Evolutionary conservation across 2,797 vertebrate species (phyloP).

Genomic region (Pseudopleuronectes americanus): DNA sequence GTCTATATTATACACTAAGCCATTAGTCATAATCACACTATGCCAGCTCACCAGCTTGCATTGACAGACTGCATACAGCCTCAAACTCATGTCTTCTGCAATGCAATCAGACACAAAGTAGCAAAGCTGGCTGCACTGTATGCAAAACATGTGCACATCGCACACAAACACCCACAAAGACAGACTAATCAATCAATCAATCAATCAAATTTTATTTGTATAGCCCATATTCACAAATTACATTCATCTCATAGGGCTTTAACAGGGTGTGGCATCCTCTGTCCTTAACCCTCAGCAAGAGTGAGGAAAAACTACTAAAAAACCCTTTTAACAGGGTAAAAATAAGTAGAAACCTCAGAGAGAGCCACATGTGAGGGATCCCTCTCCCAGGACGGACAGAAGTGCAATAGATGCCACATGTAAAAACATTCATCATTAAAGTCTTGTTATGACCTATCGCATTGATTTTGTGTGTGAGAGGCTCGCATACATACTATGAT

Average conservation of each 20-base stretch:
- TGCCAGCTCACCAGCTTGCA: slow-evolving; percentile 69
- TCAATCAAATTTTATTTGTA: too few relatives aligned
- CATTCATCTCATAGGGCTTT: too few relatives aligned
- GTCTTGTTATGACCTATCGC: not conserved
- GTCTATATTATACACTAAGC: slow-evolving; percentile 55
- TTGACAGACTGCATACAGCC: slow-evolving; percentile 60
- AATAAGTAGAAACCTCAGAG: too few relatives aligned
- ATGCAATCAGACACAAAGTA: slow-evolving; percentile 57
- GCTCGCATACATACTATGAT: not conserved
- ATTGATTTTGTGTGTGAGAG: not conserved
- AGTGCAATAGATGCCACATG: too few relatives aligned
- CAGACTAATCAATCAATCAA: slow-evolving; percentile 19
- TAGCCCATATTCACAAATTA: too few relatives aligned
- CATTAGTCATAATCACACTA: slow-evolving; percentile 69
- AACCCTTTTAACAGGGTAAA: too few relatives aligned
- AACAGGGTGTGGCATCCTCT: too few relatives aligned
- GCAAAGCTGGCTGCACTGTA: slow-evolving; percentile 42
- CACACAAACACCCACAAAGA: slow-evolving; percentile 4
- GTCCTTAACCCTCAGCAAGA: too few relatives aligned
- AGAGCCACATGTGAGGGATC: too few relatives aligned
- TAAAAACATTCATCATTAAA: too few relatives aligned
- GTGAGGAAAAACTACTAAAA: too few relatives aligned
- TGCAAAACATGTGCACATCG: slow-evolving; percentile 9
- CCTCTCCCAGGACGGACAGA: too few relatives aligned
- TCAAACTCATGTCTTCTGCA: slow-evolving; percentile 48